Conservation (phyloP, 2,113 vertebrate genomes). For the Diadophis punctatus region DNA sequence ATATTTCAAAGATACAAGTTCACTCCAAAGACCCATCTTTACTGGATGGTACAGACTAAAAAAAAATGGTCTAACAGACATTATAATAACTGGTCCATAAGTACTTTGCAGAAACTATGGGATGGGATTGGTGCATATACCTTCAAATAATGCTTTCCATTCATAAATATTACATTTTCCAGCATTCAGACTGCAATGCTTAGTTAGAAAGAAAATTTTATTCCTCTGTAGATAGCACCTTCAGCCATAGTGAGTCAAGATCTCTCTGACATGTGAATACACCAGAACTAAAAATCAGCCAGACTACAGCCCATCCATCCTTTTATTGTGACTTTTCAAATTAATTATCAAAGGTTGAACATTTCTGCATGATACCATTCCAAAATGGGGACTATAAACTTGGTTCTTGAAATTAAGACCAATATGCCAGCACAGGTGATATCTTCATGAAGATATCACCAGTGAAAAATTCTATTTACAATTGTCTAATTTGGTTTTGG, state of each 20-base stretch:
- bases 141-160: not conserved
- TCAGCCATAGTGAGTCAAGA: not conserved
- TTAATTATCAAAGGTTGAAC: not conserved
- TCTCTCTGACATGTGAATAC: not conserved
- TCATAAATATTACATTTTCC: not conserved
- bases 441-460: not conserved
- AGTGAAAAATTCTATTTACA: not conserved
- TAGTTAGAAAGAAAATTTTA: not conserved
- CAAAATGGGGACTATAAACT: no score
- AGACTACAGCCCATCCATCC: no score
- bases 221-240: not conserved
- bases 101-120: not conserved
- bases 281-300: not conserved
- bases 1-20: constrained; percentile 8
- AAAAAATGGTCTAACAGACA: not conserved
- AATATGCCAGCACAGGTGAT: not conserved
- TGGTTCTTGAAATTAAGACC: not conserved
- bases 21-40: not conserved
- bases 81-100: not conserved
- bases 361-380: not conserved
- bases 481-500: not conserved
- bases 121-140: not conserved
- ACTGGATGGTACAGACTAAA: not conserved
- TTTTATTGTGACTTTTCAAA: not conserved
- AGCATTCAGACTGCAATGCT: not conserved